These are phyloP conservation scores for Eulithis testata DNA, from an alignment of 2,888 invertebrate genomes.

Conservation along the genomic window DNA sequence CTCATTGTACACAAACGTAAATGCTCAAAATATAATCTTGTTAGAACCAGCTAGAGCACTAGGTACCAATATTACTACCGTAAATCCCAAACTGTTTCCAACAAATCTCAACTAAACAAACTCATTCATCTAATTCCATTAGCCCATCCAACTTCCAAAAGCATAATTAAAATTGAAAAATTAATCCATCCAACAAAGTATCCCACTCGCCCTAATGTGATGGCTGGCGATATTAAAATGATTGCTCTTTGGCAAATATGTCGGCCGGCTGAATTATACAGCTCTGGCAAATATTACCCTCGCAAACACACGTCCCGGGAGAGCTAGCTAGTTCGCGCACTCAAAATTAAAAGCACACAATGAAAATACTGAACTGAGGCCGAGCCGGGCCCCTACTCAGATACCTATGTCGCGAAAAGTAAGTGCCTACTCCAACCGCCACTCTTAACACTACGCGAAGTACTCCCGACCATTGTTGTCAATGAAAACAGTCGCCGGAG, in stretches of 20 bases:
- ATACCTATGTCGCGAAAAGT: constrained; percentile 83
- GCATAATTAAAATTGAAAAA: constrained; percentile 73
- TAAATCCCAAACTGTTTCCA: constrained; percentile 17
- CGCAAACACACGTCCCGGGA: constrained; percentile 85
- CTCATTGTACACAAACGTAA: too few species aligned
- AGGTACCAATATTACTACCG: constrained; percentile 11
- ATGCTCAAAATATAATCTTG: background rate
- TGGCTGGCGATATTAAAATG: constrained; percentile 86
- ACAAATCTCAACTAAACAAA: constrained; percentile 35
- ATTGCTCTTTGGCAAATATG: constrained; percentile 87
- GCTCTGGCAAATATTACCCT: constrained; percentile 86
- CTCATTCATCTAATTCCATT: constrained; percentile 42
- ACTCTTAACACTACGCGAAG: constrained; percentile 76
- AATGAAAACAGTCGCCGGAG: constrained; percentile 81
- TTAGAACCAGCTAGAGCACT: background rate
- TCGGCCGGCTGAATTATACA: constrained; percentile 86
- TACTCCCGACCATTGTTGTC: constrained; percentile 76
- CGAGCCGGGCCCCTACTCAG: constrained; percentile 64
- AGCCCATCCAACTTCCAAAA: constrained; percentile 41
- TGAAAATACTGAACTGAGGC: constrained; percentile 82
- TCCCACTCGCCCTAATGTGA: constrained; percentile 80
- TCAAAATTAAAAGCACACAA: constrained; percentile 87
- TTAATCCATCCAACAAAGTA: constrained; percentile 75
- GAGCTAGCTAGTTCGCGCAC: constrained; percentile 86
- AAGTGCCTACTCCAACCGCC: constrained; percentile 73